Percentiles rank a stretch among this genome's conserved stretches.
Evolutionary conservation across 2,797 vertebrate species (phyloP).

Genomic region (Cossypha dichroa): DNA sequence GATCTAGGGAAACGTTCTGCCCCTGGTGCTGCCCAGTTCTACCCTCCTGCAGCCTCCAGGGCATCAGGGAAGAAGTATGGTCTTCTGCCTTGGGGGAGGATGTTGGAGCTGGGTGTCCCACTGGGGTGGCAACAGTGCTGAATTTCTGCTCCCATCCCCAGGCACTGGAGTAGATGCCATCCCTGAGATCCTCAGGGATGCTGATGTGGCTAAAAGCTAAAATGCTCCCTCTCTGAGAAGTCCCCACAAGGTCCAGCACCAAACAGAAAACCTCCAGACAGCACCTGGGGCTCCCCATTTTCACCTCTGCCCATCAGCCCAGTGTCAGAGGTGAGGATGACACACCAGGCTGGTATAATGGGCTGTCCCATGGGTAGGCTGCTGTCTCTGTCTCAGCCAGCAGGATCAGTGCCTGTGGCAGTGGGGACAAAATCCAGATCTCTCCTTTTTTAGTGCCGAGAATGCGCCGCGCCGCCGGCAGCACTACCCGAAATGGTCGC

Average conservation of each 20-base stretch:
- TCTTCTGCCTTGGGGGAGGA: background rate
- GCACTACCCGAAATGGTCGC: background rate
- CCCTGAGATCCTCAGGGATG: background rate
- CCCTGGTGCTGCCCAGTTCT: background rate
- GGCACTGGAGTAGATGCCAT: background rate
- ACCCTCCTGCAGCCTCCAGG: background rate
- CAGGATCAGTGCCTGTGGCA: accelerated
- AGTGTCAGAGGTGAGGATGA: accelerated
- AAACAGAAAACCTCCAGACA: background rate
- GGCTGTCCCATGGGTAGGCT: accelerated
- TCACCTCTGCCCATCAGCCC: background rate
- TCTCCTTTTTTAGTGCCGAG: conserved; percentile 42
- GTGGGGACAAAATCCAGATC: conserved; percentile 20
- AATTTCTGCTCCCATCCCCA: background rate
- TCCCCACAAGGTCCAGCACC: background rate
- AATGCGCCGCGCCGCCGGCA: background rate
- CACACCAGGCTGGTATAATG: accelerated
- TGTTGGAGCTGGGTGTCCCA: background rate
- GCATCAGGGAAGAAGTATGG: accelerated
- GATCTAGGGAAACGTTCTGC: accelerated
- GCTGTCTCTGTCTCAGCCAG: background rate
- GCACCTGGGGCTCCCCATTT: background rate
- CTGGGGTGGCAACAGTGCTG: background rate
- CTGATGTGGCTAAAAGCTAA: background rate
- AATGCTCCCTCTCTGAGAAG: accelerated